Percentiles rank a stretch among this genome's conserved stretches.
Evolutionary conservation across 92 coral and sea anemone genomes (phyloP).

Genomic region (Phenganax subtilis): DNA sequence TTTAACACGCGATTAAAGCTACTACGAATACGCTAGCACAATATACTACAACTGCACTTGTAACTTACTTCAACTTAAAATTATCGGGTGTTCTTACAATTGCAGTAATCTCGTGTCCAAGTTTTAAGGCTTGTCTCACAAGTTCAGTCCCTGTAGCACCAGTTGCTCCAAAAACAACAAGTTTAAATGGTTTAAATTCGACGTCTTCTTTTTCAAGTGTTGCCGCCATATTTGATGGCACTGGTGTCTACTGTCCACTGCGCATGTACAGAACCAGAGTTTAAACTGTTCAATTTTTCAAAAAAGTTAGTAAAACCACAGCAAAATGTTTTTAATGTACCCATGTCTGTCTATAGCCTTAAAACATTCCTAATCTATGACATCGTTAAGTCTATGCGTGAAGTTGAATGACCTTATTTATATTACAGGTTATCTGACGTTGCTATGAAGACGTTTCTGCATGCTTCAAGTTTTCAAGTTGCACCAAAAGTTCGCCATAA

Average conservation of each 20-base stretch:
- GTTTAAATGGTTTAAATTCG: constrained; percentile 24
- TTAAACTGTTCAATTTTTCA: too few relatives aligned
- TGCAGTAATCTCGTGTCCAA: constrained; percentile 76
- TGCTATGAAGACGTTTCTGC: neutral
- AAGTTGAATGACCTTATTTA: too few relatives aligned
- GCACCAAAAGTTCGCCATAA: constrained; percentile 68
- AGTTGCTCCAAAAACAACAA: constrained; percentile 81
- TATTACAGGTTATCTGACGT: neutral
- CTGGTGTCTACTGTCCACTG: neutral
- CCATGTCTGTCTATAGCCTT: too few relatives aligned
- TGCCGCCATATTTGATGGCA: constrained; percentile 1
- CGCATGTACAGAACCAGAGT: neutral
- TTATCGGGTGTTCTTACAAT: constrained; percentile 73
- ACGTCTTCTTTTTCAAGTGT: neutral
- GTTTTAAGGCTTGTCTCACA: constrained; percentile 64
- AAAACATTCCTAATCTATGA: too few relatives aligned
- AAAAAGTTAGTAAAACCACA: too few relatives aligned
- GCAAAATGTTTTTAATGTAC: too few relatives aligned
- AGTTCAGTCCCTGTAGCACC: constrained; percentile 70
- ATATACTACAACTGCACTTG: neutral
- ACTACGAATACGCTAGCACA: neutral
- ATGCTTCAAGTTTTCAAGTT: constrained; percentile 58
- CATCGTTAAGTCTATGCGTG: too few relatives aligned
- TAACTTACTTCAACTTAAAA: constrained; percentile 49
- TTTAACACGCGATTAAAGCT: neutral